These are phyloP conservation scores for Drosophila incognita DNA, from an alignment of 2,888 invertebrate genomes.

Conservation along the genomic window DNA sequence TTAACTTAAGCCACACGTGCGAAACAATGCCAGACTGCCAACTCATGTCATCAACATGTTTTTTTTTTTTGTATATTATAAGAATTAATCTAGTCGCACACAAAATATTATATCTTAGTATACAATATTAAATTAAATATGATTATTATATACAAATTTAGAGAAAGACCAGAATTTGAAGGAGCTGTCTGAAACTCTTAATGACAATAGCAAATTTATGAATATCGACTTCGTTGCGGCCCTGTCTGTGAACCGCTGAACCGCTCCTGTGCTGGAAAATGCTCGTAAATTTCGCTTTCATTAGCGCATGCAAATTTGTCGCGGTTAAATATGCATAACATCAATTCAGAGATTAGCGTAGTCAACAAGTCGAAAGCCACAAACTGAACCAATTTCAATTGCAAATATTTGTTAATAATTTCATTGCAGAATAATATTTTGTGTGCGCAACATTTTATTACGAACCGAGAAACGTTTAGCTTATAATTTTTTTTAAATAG, in stretches of 20 bases:
- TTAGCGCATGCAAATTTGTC: slow-evolving; percentile 38
- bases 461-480: slow-evolving; percentile 24
- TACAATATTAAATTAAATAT: background rate
- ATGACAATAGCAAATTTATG: background rate
- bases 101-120: slow-evolving; percentile 38
- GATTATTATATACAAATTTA: background rate
- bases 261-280: slow-evolving; percentile 9
- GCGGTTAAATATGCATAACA: slow-evolving; percentile 48
- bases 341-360: slow-evolving; percentile 54
- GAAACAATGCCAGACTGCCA: slow-evolving; percentile 39
- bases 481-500: slow-evolving; percentile 32
- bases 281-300: slow-evolving; percentile 39
- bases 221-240: background rate
- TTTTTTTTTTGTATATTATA: slow-evolving; percentile 12
- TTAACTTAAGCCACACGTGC: slow-evolving; percentile 52
- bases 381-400: slow-evolving; percentile 28
- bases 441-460: slow-evolving; percentile 47
- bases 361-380: slow-evolving; percentile 60
- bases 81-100: slow-evolving; percentile 30
- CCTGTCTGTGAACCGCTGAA: background rate
- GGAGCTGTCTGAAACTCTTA: background rate
- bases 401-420: slow-evolving; percentile 17
- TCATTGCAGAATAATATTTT: slow-evolving; percentile 35
- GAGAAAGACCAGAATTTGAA: background rate
- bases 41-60: slow-evolving; percentile 43